Evolutionary conservation across 2,113 vertebrate genomes (phyloP), one percentile per base, ranked within the genome.

Genomic region (Cebus imitator): DNA sequence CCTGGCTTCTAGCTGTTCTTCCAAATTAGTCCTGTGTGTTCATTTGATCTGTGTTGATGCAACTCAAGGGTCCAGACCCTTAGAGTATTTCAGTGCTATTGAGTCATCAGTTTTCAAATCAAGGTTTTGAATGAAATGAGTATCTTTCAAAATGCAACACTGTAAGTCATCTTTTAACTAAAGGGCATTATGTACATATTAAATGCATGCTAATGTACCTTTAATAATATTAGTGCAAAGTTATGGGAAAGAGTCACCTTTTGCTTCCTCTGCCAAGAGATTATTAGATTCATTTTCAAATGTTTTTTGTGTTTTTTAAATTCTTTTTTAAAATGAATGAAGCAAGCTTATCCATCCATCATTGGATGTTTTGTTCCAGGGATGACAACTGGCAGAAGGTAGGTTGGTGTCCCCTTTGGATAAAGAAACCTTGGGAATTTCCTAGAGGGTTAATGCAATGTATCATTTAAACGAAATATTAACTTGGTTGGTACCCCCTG

Each of bases 391-490:
- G 0, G 93, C 87, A 48, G 58, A 45, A 76, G 92, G 55, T 76
- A 57, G 76, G 43, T 43, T 16, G n/a, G 32, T 21, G 14, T 21
- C 21, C 13, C 45, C 70, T 80, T 84, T 18, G 11, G 23, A 32
- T 35, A 40, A 43, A 55, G 84, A 82, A 68, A 64, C 75, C 83
- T 45, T 45, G n/a, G 58, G n/a, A 2, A 2, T 96, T 97, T 95
- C 95, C 87, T 89, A 76, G 91, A 78, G 79, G 95, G 84, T 96
- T 89, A 93, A 95, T 81, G 48, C 85, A 70, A 80, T 25, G 40
- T 84, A 61, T 89, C 96, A 32, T 91, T 96, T 76, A 89, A 97
- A 93, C 95, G 90, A 95, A 98, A 93, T 95, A 90, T 92, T 79
- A 91, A 86, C 92, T 96, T 58, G 57, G 82, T 88, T 50, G 91